Evolutionary conservation across 2,113 vertebrate species (phyloP), one percentile per base, ranked within the genome.

Genomic region (Sapajus apella): DNA sequence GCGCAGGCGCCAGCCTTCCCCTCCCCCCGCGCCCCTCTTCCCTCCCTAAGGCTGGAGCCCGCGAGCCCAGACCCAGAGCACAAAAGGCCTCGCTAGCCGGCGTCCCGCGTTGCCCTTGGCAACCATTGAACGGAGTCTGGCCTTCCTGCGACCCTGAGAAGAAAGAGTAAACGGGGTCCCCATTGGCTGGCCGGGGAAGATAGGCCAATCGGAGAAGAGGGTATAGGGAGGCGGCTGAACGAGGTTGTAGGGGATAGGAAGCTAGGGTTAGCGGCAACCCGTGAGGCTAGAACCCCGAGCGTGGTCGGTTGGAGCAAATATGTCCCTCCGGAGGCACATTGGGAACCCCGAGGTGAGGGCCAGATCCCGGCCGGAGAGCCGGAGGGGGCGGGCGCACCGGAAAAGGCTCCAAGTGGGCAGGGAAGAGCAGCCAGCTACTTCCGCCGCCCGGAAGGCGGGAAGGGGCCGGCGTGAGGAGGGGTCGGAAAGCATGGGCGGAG

Each of bases 281-380:
- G 90, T 25, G 96, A 97, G 96, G 92, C 88, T 97, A 95, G 97
- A 93, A 94, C 80, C 64, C 84, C 16, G 90, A 94, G 88, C 96
- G 90, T 90, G 97, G 89, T 94, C 96, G 96, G 90, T 97, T 97
- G 97, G 96, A 96, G 97, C 75, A 52, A 93, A 47, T 80, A 98
- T 98, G 98, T 98, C 98, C 96, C 85, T 95, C 97, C 96, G 97
- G 97, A 97, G 97, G 83, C 96, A 98, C 94, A 98, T 98, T 97
- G 98, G 98, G 93, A 97, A 98, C 75, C 98, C 98, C 73, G 97
- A 98, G 97, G 98, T 98, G 96, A 97, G 97, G 97, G 97, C 66
- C 90, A 91, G 84, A 92, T 96, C 96, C 90, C 77, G 92, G 88
- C 70, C 91, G 68, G 50, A 86, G 45, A 95, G 82, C 79, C 64